Evolutionary conservation across 2,888 invertebrate species (phyloP).

Genomic region (Adelphocoris suturalis): DNA sequence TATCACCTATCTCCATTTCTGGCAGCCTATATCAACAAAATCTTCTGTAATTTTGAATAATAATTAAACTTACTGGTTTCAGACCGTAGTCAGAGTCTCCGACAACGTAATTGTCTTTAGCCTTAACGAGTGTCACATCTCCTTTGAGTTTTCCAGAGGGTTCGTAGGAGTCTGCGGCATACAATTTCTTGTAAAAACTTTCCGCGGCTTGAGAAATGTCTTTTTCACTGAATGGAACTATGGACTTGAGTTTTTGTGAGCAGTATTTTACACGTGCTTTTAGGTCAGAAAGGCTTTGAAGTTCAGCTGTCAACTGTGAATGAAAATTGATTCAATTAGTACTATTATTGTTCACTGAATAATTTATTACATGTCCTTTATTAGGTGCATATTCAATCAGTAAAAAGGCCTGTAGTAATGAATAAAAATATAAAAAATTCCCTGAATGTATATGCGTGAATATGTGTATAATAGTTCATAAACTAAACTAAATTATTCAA

Average conservation of each 20-base stretch:
- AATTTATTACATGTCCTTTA: too few relatives aligned
- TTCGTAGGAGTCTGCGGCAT: slow-evolving; percentile 88
- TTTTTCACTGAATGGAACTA: slow-evolving; percentile 81
- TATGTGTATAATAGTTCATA: too few relatives aligned
- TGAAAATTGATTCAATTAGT: not conserved
- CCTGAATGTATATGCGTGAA: too few relatives aligned
- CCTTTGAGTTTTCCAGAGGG: slow-evolving; percentile 84
- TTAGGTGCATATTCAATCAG: too few relatives aligned
- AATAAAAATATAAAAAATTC: too few relatives aligned
- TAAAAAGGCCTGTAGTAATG: too few relatives aligned
- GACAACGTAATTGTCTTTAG: slow-evolving; percentile 90
- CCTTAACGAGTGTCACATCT: slow-evolving; percentile 89
- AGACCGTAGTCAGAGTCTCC: slow-evolving; percentile 88
- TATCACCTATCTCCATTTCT: too few relatives aligned
- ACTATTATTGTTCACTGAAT: not conserved
- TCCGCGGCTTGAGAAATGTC: slow-evolving; percentile 86
- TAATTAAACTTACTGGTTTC: slow-evolving; percentile 83
- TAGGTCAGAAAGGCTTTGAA: slow-evolving; percentile 82
- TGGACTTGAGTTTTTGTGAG: slow-evolving; percentile 81
- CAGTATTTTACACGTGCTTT: slow-evolving; percentile 84
- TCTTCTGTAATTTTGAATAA: too few relatives aligned
- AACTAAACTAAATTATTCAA: too few relatives aligned
- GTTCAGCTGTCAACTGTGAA: slow-evolving; percentile 81
- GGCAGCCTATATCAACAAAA: too few relatives aligned
- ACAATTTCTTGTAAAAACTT: slow-evolving; percentile 90